Base-by-base conservation (phyloP, 2,113 vertebrate genomes). In the Hypomesus transpacificus region DNA sequence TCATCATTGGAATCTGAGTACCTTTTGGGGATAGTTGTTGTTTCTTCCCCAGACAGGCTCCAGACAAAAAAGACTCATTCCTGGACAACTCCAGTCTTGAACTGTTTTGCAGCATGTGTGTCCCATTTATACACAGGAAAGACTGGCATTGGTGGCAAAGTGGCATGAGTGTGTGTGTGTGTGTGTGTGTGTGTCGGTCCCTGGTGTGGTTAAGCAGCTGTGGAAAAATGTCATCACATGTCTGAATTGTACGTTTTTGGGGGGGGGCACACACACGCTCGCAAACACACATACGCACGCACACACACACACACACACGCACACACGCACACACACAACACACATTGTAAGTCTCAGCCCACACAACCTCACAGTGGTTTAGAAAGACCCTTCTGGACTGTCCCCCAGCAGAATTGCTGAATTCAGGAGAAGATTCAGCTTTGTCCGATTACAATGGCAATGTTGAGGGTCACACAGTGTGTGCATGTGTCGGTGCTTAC, bases 391-490 rank as follows among this genome's bases (percentile, higher is more conserved):
- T 22, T 58, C 4, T 16, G 51, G 52, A 62, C 26, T 58, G 54
- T 68, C 39, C 39, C 39, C 9, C 66, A 14, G 56, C 61, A 59
- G 57, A 59, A 59, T 59, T 22, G n/a, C 57, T 66, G 52, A 69
- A 77, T 69, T 69, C 66, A 22, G 63, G 65, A 73, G 68, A 73
- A 70, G 65, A 59, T 39, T 16, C 34, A 5, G 66, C 53, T 73
- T 65, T 73, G 75, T 69, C 59, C 69, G 18, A 14, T 66, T 56
- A 77, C 75, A 77, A 77, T 62, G 53, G 18, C 53, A 65, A 28
- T 39, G 68, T 53, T 73, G 54, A 50, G 72, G 57, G 50, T 61
- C 68, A 59, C 54, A 76, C 39, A 60, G 69, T 17, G 18, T 18
- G 39, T 46, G 39, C 39, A 46, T 46, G 39, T 46, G 39, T 2